Evolutionary conservation across 2,113 vertebrate genomes (phyloP), one percentile per base, ranked within the genome.

Genomic region (Myotis yumanensis): DNA sequence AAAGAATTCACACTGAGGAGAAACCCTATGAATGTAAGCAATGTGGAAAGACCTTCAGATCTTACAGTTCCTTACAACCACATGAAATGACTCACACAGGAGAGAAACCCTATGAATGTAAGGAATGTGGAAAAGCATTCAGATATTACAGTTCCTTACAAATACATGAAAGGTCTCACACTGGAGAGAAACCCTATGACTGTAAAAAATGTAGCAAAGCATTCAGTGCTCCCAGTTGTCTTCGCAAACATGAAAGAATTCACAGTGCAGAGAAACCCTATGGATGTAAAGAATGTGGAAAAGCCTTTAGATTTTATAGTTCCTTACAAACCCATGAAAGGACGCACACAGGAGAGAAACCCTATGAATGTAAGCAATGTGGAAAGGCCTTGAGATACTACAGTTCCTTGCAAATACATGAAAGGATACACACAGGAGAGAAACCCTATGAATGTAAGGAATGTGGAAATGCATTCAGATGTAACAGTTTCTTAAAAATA

Each of bases 401-500:
- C 8, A 81, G 79, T 81, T 81, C 79, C 79, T 81, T 81, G 59
- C 35, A 59, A 81, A 81, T 81, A 30, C 43, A 66, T 79, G 73
- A 77, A 66, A 77, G 59, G 18, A 51, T 66, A 30, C 87, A 89
- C 25, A 89, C 87, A 22, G 59, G 59, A 68, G 87, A 89, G 73
- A 89, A 89, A 66, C 87, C 43, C 11, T 89, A 64, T 77, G 43
- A 76, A 77, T 89, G 86, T 89, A 77, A 77, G n/a, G 32, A 77
- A 51, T 76, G 54, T 81, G 79, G 79, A 40, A 81, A 59, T 81
- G 54, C 79, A 59, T 81, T 81, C 79, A 81, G 52, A 81, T 40
- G 79, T 59, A 59, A 81, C 35, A 81, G 79, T 81, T 81, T 81
- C 79, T 81, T 81, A 81, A 81, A 81, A 81, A 81, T 81, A 81